Evolutionary conservation across 1,140 invertebrate species (phyloP), one percentile per base, ranked within the genome.

Genomic region (Calycopis cecrops): DNA sequence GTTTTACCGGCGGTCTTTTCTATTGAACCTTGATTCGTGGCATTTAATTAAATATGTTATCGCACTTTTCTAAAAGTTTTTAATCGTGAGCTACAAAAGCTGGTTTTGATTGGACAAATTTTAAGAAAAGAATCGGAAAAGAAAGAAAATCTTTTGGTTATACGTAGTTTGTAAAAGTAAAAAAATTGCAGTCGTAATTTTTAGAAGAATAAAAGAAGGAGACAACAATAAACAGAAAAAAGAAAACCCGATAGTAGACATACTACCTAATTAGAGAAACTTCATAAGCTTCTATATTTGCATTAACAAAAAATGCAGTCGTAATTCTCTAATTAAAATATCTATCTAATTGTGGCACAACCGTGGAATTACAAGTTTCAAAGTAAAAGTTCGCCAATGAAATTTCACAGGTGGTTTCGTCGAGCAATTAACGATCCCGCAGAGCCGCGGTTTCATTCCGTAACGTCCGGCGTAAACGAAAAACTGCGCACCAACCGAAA

Each of bases 401-500:
- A 79, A 73, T 74, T 74, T 69, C 74, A 77, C 76, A 71, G 67
- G 71, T 65, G 76, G 76, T 79, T 81, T 73, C 72, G 76, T 72
- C 64, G 61, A 76, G 75, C 77, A 85, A 85, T 85, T 85, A 85
- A 82, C 77, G 74, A 74, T 62, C 60, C 72, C 71, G 71, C 74
- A 79, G 79, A 79, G 78, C 82, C 65, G 62, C 75, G 67, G 71
- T 83, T 82, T 82, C 76, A 85, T 85, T 76, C 79, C 75, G 74
- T 78, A 69, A 63, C 63, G 21, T 28, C 69, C 66, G 71, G 69
- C 68, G 69, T 77, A 80, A 83, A 82, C 79, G 79, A 81, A 85
- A 80, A 76, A 76, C 69, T 71, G 55, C 62, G 67, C 71, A 76
- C 67, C 77, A 59, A 77, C 75, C 82, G 79, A 76, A 76, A 83